Evolutionary conservation across 1,140 invertebrate species (phyloP).

Genomic region (Hypothenemus hampei): DNA sequence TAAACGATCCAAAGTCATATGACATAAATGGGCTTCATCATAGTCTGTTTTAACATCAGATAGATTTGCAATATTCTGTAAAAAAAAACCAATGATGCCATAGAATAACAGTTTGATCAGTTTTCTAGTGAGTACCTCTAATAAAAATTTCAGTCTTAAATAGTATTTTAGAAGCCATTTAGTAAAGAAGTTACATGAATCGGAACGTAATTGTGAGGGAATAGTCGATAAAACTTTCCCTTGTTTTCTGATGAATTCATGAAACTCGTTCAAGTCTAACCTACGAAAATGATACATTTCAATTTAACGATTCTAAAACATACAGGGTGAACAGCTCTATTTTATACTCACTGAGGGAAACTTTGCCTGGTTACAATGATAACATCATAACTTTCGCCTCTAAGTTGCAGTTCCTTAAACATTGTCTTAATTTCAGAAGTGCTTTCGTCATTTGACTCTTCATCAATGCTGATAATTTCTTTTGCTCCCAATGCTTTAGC

Average conservation of each 20-base stretch:
- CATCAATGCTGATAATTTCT: constrained; percentile 47
- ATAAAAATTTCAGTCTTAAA: constrained; percentile 22
- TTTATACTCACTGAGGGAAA: constrained; percentile 7
- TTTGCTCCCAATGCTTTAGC: constrained; percentile 54
- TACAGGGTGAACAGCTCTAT: background rate
- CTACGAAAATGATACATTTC: constrained; percentile 12
- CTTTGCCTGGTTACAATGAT: constrained; percentile 35
- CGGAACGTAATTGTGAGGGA: constrained; percentile 50
- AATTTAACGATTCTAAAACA: background rate
- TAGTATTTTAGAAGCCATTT: constrained; percentile 47
- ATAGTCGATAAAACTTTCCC: constrained; percentile 34
- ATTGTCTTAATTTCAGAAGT: constrained; percentile 19
- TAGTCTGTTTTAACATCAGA: constrained; percentile 40
- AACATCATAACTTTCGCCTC: constrained; percentile 47
- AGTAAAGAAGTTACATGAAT: constrained; percentile 53
- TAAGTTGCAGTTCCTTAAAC: constrained; percentile 37
- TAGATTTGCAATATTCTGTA: constrained; percentile 24
- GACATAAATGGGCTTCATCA: constrained; percentile 49
- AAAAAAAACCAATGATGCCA: constrained; percentile 11
- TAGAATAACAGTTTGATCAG: background rate
- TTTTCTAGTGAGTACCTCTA: constrained; percentile 13
- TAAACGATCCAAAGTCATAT: constrained; percentile 49
- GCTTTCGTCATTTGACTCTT: background rate
- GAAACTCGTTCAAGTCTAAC: constrained; percentile 26
- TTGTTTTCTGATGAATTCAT: constrained; percentile 29